These are phyloP conservation scores for Urocyon cinereoargenteus DNA, from an alignment of 2,797 vertebrate genomes.

Conservation along the genomic window DNA sequence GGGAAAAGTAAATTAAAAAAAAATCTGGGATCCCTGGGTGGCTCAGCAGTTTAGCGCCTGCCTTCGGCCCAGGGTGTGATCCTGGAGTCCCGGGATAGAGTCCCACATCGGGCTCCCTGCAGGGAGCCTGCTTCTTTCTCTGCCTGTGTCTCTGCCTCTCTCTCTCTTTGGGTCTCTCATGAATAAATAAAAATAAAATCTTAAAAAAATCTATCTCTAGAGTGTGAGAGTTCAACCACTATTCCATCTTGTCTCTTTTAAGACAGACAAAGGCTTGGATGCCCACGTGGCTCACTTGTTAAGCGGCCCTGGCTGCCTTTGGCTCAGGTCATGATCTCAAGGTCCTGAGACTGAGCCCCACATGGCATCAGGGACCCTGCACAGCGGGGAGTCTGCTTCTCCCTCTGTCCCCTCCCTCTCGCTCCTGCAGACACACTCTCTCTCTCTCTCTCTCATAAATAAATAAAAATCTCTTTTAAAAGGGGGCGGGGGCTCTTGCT, in stretches of 20 bases:
- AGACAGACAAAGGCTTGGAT: neutral
- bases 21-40: too few relatives aligned
- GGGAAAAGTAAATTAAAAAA: neutral
- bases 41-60: too few relatives aligned
- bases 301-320: neutral
- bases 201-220: neutral
- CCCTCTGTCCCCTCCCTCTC: neutral
- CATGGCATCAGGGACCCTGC: neutral
- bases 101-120: too few relatives aligned
- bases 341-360: neutral
- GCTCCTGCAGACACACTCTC: neutral
- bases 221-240: neutral
- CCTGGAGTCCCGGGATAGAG: too few relatives aligned
- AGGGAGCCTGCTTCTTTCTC: too few relatives aligned
- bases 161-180: too few relatives aligned
- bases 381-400: neutral
- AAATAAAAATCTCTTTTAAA: neutral
- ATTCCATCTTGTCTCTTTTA: neutral
- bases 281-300: neutral
- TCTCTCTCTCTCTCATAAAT: neutral
- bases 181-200: too few relatives aligned
- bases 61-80: too few relatives aligned
- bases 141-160: too few relatives aligned
- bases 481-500: neutral
- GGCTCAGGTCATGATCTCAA: neutral